A percentile compares a stretch with the other conserved stretches of the same genome.
Conservation (phyloP, 1,140 invertebrate genomes). For the Drosophila serrata region DNA sequence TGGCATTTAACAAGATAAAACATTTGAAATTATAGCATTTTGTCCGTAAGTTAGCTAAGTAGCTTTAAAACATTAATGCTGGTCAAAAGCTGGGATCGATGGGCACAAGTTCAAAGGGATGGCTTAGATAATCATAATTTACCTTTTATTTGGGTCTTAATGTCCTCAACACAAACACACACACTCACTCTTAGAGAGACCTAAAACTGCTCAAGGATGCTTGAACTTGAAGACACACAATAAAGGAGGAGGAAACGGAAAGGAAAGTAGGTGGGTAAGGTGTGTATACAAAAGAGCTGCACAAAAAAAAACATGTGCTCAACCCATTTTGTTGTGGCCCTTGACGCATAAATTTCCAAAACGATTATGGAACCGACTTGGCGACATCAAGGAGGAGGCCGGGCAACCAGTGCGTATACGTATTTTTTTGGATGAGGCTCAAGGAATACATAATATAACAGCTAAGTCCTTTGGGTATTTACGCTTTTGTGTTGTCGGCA, state of each 20-base stretch:
- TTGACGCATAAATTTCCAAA: conserved; percentile 53
- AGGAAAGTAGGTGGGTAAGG: conserved; percentile 7
- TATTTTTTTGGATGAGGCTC: conserved; percentile 68
- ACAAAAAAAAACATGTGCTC: conserved; percentile 49
- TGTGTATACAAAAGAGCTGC: conserved; percentile 11
- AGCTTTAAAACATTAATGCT: conserved; percentile 23
- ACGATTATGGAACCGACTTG: conserved; percentile 49
- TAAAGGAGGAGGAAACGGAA: background rate
- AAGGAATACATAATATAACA: conserved; percentile 72
- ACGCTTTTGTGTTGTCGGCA: conserved; percentile 74
- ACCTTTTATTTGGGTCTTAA: conserved; percentile 38
- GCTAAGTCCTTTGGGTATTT: conserved; percentile 79
- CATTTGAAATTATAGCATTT: background rate
- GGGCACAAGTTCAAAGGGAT: conserved; percentile 24
- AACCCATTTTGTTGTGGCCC: conserved; percentile 43
- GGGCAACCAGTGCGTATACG: conserved; percentile 48
- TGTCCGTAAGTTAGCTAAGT: background rate
- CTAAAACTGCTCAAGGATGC: conserved; percentile 16
- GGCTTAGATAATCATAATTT: conserved; percentile 57
- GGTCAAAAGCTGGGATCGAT: conserved; percentile 15
- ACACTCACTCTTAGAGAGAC: background rate
- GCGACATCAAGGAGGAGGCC: background rate
- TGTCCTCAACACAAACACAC: conserved; percentile 9
- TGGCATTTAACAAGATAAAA: background rate
- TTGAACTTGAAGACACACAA: conserved; percentile 31